phyloP scores from a whole-genome alignment of 2,797 vertebrate species.

The Lophotriccus pileatus region DNA sequence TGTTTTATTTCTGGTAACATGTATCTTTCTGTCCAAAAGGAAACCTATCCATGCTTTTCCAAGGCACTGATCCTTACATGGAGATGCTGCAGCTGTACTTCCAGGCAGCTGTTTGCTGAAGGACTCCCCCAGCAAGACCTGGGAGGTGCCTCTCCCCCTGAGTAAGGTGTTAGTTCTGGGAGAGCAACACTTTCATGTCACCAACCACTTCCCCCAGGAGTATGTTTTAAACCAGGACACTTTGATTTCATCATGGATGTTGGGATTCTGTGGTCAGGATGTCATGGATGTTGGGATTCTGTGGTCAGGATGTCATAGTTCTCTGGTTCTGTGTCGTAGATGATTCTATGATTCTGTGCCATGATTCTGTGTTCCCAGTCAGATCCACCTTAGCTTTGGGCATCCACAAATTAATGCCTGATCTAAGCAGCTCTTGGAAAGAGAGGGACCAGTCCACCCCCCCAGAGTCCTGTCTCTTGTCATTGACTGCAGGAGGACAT shows the following conservation, averaged over 20 bases:
- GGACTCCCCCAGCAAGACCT: not conserved
- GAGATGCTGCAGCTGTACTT: not conserved
- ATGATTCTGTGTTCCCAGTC: not conserved
- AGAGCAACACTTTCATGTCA: accelerated
- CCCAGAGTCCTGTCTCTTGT: too few relatives aligned
- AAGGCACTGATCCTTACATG: not conserved
- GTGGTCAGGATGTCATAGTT: not conserved
- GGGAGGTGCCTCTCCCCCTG: not conserved
- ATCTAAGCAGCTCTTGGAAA: not conserved
- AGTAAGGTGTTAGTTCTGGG: not conserved
- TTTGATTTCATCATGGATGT: not conserved
- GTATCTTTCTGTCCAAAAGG: not conserved
- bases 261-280: too few relatives aligned
- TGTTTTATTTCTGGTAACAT: not conserved
- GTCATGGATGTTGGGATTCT: not conserved
- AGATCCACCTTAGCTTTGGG: not conserved
- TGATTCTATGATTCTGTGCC: not conserved
- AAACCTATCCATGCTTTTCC: not conserved
- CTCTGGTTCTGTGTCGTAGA: not conserved
- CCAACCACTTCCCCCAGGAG: not conserved
- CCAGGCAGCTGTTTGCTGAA: not conserved
- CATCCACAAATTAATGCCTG: not conserved
- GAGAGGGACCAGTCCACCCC: not conserved
- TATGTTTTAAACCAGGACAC: not conserved
- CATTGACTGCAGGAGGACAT: accelerated